Base-by-base conservation (phyloP, 2,113 vertebrate genomes). In the Neolamprologus sp. region DNA sequence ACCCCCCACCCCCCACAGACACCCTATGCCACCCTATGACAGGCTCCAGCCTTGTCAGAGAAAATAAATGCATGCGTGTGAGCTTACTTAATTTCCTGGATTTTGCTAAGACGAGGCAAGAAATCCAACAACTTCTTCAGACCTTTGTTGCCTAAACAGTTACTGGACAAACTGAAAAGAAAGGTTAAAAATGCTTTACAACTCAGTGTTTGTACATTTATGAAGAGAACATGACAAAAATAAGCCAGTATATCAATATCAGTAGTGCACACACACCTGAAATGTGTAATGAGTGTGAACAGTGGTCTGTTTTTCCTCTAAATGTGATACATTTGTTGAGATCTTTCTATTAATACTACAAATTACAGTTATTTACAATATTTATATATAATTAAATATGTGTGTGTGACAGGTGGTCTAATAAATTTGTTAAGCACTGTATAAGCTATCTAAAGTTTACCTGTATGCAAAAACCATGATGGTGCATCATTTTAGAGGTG, bases 51-150 rank as follows among this genome's bases (percentile, higher is more conserved):
- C n/a, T 73, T 3, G 13, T 23, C 21, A 45, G 14, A 28, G 40
- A 28, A 10, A 47, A 28, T 28, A 28, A 11, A 49, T 31, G 23
- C 9, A 49, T 19, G 42, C 5, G 4, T 31, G 23, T 75, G 42
- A 78, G 71, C 16, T 98, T 92, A 98, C 98, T 95, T 96, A 55
- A 99, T 89, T 85, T 96, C 96, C 78, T 57, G 88, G 85, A 98
- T 88, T 7, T 65, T 55, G 3, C 87, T 90, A 49, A 98, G 86
- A 13, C 65, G 37, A 1, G 96, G 96, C 23, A 98, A 93, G 78
- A 96, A 21, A 2, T 87, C 94, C 37, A 96, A 85, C 40, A 98
- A 57, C 81, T 90, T 95, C 86, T 37, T 3, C 3, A 96, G 93
- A 6, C 97, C 97, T 26, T 93, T 65, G 0, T 97, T 96, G 19